These are phyloP conservation scores for Cryptophagus acutangulus DNA, from an alignment of 2,888 invertebrate species.

Conservation along the genomic window DNA sequence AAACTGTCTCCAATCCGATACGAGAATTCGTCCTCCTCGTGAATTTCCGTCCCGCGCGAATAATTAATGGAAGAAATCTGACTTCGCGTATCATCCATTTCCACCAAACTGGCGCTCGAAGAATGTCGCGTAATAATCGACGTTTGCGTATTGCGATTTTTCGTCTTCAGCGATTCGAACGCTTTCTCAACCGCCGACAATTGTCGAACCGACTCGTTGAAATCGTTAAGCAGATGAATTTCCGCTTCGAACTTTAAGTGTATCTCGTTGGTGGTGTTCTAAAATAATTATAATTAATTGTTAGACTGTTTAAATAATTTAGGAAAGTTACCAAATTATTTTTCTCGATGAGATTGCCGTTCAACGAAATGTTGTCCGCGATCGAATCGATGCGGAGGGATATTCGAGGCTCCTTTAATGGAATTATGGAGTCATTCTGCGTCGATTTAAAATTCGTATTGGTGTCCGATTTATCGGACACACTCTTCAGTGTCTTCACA, in stretches of 20 bases:
- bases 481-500: too few species aligned
- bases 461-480: too few species aligned
- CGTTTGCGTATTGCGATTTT: conserved; percentile 38
- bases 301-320: too few species aligned
- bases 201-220: conserved; percentile 56
- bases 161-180: conserved; percentile 33
- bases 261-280: conserved; percentile 50
- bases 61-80: conserved; percentile 35
- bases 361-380: too few species aligned
- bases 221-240: conserved; percentile 56
- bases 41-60: conserved; percentile 36
- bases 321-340: too few species aligned
- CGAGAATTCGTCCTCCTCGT: too few species aligned
- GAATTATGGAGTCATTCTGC: too few species aligned
- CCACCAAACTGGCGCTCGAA: not conserved
- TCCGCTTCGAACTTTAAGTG: conserved; percentile 58
- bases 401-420: conserved; percentile 19
- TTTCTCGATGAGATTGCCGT: too few species aligned
- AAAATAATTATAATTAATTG: too few species aligned
- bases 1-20: too few species aligned
- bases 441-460: too few species aligned
- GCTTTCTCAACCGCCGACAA: conserved; percentile 54
- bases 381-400: conserved; percentile 17
- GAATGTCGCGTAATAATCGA: conserved; percentile 21
- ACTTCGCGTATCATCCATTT: not conserved